Conservation (phyloP, 2,888 invertebrate species). For the Dicycla oo region DNA sequence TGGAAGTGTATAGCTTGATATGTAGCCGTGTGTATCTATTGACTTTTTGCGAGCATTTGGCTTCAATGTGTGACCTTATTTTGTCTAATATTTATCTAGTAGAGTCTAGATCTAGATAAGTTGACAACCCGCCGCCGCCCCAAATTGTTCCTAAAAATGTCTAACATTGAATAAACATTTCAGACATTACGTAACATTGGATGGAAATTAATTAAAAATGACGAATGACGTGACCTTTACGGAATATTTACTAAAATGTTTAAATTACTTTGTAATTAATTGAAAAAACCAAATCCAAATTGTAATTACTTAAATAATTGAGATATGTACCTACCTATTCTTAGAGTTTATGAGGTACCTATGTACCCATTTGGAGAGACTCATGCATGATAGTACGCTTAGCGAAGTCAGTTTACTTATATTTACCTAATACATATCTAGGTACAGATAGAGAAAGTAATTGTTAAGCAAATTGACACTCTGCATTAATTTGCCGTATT, state of each 20-base stretch:
- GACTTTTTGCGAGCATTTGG: conserved; percentile 6
- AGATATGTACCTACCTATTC: background rate
- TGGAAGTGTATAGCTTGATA: no score
- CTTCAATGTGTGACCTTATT: conserved; percentile 22
- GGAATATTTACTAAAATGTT: background rate
- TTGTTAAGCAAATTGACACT: background rate
- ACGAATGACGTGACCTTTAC: conserved; percentile 10
- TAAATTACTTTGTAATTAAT: conserved; percentile 14
- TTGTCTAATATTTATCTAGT: no score
- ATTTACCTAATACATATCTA: background rate
- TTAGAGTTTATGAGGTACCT: background rate
- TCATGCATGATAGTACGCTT: background rate
- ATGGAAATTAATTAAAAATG: conserved; percentile 6
- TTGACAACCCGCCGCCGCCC: conserved; percentile 10
- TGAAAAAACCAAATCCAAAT: background rate
- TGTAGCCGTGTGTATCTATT: background rate
- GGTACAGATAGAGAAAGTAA: background rate
- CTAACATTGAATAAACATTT: conserved; percentile 6
- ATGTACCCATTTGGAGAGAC: background rate
- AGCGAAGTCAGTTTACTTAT: background rate
- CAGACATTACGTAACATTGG: background rate
- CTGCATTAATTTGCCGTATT: background rate
- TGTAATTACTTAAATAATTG: background rate
- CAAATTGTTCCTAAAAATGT: background rate
- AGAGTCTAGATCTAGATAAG: conserved; percentile 8